Conservation (phyloP, 2,113 vertebrate genomes). For the Physeter macrocephalus region DNA sequence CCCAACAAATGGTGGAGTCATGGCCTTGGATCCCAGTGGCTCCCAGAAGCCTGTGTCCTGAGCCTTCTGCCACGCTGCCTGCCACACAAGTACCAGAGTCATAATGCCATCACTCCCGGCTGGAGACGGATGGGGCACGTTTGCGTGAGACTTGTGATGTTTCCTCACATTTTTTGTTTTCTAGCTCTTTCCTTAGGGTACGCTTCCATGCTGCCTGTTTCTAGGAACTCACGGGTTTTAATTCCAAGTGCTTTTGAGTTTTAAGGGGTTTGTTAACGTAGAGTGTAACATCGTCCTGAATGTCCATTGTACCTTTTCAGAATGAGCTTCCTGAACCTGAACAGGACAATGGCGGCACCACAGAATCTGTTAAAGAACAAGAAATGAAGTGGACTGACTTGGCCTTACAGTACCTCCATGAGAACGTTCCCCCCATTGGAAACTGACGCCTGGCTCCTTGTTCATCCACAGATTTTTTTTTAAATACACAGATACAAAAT, state of each 20-base stretch:
- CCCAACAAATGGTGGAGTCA: background rate
- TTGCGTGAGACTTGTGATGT: background rate
- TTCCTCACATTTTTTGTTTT: background rate
- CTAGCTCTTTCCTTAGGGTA: background rate
- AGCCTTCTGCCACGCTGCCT: background rate
- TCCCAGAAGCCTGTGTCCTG: background rate
- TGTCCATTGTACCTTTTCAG: constrained; percentile 76
- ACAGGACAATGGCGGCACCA: constrained; percentile 97
- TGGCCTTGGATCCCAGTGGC: background rate
- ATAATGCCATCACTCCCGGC: background rate
- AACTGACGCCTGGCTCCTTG: constrained; percentile 71
- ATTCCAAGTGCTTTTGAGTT: background rate
- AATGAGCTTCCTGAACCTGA: constrained; percentile 97
- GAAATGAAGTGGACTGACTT: constrained; percentile 99
- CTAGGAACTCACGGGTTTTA: background rate
- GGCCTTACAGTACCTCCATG: constrained; percentile 94
- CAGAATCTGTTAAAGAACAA: constrained; percentile 97
- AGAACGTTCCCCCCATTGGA: constrained; percentile 89
- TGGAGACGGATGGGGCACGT: fast-evolving
- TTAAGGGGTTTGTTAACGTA: background rate
- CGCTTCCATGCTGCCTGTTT: background rate
- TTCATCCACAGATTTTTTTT: background rate
- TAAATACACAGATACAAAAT: background rate
- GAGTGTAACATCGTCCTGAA: background rate
- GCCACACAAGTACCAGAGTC: background rate